A percentile compares a stretch with the other conserved stretches of the same genome.
Evolutionary conservation across 1,140 invertebrate species (phyloP).

Genomic region (Hycleus cichorii): DNA sequence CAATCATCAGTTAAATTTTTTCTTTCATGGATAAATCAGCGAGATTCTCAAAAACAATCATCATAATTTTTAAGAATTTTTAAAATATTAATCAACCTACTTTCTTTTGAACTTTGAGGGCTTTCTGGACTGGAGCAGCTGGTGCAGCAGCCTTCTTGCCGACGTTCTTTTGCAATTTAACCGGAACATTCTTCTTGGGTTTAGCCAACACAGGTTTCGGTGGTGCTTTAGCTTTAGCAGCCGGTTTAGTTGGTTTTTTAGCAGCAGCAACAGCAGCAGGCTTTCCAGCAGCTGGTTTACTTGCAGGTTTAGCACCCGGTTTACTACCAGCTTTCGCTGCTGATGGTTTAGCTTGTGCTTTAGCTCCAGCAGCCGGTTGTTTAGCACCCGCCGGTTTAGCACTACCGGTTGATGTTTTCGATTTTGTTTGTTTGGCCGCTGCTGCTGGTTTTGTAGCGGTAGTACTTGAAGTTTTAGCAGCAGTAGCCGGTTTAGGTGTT

Average conservation of each 20-base stretch:
- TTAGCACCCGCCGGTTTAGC: slow-evolving; percentile 23
- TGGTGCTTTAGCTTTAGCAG: slow-evolving; percentile 38
- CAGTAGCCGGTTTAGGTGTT: slow-evolving; percentile 20
- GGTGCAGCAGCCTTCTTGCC: slow-evolving; percentile 43
- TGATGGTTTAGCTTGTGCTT: neutral
- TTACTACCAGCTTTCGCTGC: slow-evolving; percentile 18
- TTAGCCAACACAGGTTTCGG: slow-evolving; percentile 43
- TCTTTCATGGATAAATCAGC: no score
- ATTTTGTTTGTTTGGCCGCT: slow-evolving; percentile 40
- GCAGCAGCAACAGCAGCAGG: slow-evolving; percentile 41
- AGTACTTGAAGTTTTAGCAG: slow-evolving; percentile 3
- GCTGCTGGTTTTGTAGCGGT: slow-evolving; percentile 9
- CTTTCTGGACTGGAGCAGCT: slow-evolving; percentile 52
- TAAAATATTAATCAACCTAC: slow-evolving; percentile 46
- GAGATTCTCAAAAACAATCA: slow-evolving; percentile 1
- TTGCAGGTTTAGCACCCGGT: slow-evolving; percentile 25
- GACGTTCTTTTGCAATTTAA: slow-evolving; percentile 44
- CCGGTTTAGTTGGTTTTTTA: slow-evolving; percentile 35
- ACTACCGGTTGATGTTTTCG: slow-evolving; percentile 5
- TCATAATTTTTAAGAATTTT: slow-evolving; percentile 27
- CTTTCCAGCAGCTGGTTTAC: slow-evolving; percentile 41
- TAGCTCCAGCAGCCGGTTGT: slow-evolving; percentile 28
- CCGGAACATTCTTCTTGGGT: slow-evolving; percentile 53
- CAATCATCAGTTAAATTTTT: neutral
- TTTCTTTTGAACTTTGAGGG: slow-evolving; percentile 72